phyloP scores from a whole-genome alignment of 2,797 vertebrate species.

The Lacerta viridis region DNA sequence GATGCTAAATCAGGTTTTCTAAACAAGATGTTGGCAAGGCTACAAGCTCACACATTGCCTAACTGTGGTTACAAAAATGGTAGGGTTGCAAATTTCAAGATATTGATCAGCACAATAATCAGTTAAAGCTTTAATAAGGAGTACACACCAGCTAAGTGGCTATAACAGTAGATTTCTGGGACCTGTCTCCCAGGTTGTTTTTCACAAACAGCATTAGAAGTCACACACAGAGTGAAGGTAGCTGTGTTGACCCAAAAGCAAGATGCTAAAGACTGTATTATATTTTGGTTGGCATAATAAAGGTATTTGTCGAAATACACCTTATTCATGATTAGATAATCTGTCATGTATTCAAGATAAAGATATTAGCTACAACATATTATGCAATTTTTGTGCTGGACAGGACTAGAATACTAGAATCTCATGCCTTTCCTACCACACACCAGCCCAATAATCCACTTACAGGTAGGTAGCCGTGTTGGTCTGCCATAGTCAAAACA shows the following conservation, averaged over 20 bases:
- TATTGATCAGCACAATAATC: background rate
- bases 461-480: no score
- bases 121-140: background rate
- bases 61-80: background rate
- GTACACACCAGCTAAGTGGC: background rate
- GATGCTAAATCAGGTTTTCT: background rate
- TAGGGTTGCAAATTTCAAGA: background rate
- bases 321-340: background rate
- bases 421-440: background rate
- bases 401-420: background rate
- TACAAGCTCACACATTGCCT: background rate
- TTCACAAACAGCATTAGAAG: background rate
- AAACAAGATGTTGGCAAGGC: background rate
- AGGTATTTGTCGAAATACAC: no score
- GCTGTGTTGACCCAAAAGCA: no score
- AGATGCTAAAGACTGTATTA: no score
- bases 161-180: background rate
- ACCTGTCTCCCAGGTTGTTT: background rate
- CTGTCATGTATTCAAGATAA: background rate
- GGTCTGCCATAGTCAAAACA: no score
- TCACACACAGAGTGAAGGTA: no score
- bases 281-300: no score
- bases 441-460: background rate
- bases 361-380: background rate
- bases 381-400: background rate